These are phyloP conservation scores for Phymanthus crucifer DNA, from an alignment of 92 coral and sea anemone species.

Conservation along the genomic window DNA sequence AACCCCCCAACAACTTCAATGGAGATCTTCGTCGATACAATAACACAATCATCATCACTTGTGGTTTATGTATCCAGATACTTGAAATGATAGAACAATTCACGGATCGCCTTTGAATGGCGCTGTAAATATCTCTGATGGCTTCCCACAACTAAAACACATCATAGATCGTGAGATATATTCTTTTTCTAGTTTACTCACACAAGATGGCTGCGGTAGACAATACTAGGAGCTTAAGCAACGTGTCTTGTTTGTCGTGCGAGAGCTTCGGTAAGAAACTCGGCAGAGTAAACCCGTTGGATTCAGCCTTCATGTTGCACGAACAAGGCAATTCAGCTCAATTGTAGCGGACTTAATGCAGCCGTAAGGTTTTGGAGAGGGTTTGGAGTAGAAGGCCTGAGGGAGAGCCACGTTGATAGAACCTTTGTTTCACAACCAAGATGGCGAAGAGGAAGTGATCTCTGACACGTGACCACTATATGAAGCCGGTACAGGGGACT, in stretches of 20 bases:
- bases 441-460: conserved; percentile 83
- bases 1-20: not conserved
- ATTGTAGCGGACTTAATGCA: conserved; percentile 32
- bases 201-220: conserved; percentile 91
- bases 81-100: not conserved
- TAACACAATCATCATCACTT: too few species aligned
- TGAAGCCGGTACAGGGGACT: conserved; percentile 1
- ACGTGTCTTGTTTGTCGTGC: conserved; percentile 96
- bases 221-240: conserved; percentile 83
- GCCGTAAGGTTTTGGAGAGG: conserved; percentile 27
- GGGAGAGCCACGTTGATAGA: conserved; percentile 86
- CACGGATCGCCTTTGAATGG: not conserved
- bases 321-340: conserved; percentile 16
- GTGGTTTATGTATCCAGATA: not conserved
- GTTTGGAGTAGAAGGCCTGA: conserved; percentile 59
- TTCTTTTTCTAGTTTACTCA: conserved; percentile 51
- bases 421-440: conserved; percentile 80
- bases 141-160: not conserved
- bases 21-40: not conserved
- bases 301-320: conserved; percentile 80
- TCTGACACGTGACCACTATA: conserved; percentile 65
- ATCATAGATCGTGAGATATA: not conserved
- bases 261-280: conserved; percentile 85
- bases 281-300: conserved; percentile 81
- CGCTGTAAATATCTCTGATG: not conserved